Percentiles rank a stretch among this genome's conserved stretches.
These are phyloP conservation scores for Anolis apletophallus DNA, from an alignment of 2,797 vertebrate species.

Conservation along the genomic window DNA sequence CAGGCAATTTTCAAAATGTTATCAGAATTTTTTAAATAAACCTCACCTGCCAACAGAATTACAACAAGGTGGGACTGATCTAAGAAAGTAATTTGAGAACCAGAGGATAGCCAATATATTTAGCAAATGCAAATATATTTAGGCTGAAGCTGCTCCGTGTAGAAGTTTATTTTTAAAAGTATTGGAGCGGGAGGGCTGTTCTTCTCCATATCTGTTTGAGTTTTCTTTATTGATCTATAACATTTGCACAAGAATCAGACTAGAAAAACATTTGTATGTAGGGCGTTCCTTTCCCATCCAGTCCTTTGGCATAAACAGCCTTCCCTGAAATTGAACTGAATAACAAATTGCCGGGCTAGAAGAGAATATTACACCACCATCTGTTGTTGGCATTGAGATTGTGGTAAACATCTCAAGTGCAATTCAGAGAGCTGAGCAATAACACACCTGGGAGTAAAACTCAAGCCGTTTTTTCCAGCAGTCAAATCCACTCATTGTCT, in stretches of 20 bases:
- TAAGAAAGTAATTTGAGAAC: too few species aligned
- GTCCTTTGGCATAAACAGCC: neutral
- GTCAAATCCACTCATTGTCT: slow-evolving; percentile 30
- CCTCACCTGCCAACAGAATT: too few species aligned
- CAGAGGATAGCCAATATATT: too few species aligned
- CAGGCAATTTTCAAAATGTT: too few species aligned
- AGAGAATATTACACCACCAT: slow-evolving; percentile 31
- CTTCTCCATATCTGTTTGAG: neutral
- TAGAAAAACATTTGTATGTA: neutral
- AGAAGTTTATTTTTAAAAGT: neutral
- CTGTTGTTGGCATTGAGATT: slow-evolving; percentile 33
- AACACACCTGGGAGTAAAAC: slow-evolving; percentile 31
- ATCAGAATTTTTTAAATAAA: too few species aligned
- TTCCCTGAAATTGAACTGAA: slow-evolving; percentile 13
- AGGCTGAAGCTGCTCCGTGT: neutral
- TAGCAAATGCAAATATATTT: neutral
- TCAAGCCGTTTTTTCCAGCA: slow-evolving; percentile 15
- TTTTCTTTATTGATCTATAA: slow-evolving; percentile 10
- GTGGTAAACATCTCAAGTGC: slow-evolving; percentile 41
- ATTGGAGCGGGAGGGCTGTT: neutral
- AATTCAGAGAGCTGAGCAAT: slow-evolving; percentile 24
- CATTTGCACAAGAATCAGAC: neutral
- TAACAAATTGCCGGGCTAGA: slow-evolving; percentile 23
- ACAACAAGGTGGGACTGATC: too few species aligned
- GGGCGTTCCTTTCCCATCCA: neutral